Conservation (phyloP, 2,888 invertebrate species). For the Drosophila hamatofila region DNA sequence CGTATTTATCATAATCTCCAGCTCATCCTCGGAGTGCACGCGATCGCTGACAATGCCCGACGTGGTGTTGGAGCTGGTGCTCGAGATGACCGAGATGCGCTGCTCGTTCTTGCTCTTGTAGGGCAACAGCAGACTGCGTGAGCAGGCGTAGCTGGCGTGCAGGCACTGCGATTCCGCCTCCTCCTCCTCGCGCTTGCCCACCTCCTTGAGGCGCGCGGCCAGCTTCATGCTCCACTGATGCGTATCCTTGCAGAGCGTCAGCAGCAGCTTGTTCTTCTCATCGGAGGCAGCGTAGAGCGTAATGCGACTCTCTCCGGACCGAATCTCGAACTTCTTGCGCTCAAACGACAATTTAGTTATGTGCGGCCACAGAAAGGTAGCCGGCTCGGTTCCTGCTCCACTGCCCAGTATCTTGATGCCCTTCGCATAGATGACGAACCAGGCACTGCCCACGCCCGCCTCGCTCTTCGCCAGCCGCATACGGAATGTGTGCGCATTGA, state of each 20-base stretch:
- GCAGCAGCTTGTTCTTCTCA: slow-evolving; percentile 96
- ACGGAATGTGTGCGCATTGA: slow-evolving; percentile 95
- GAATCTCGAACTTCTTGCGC: slow-evolving; percentile 98
- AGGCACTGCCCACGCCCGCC: slow-evolving; percentile 91
- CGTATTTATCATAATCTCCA: slow-evolving; percentile 94
- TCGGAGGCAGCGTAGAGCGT: slow-evolving; percentile 96
- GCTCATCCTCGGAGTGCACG: slow-evolving; percentile 97
- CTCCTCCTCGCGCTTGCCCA: slow-evolving; percentile 93
- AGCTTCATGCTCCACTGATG: slow-evolving; percentile 98
- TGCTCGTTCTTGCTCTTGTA: slow-evolving; percentile 91
- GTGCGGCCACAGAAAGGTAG: slow-evolving; percentile 97
- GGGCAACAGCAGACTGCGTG: slow-evolving; percentile 88
- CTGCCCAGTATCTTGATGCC: slow-evolving; percentile 94
- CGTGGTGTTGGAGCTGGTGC: slow-evolving; percentile 98
- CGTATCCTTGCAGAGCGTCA: slow-evolving; percentile 94
- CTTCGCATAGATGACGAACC: slow-evolving; percentile 96
- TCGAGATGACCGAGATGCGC: slow-evolving; percentile 95
- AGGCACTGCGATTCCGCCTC: slow-evolving; percentile 91
- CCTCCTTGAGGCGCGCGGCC: slow-evolving; percentile 93
- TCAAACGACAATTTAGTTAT: slow-evolving; percentile 98
- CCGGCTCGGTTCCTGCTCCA: slow-evolving; percentile 87
- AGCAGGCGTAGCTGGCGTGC: slow-evolving; percentile 91
- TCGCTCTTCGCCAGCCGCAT: slow-evolving; percentile 92
- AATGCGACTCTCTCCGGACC: slow-evolving; percentile 94
- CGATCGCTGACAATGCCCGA: slow-evolving; percentile 98